Conservation (phyloP, 2,888 invertebrate species). For the Mesorhabditis belari region DNA sequence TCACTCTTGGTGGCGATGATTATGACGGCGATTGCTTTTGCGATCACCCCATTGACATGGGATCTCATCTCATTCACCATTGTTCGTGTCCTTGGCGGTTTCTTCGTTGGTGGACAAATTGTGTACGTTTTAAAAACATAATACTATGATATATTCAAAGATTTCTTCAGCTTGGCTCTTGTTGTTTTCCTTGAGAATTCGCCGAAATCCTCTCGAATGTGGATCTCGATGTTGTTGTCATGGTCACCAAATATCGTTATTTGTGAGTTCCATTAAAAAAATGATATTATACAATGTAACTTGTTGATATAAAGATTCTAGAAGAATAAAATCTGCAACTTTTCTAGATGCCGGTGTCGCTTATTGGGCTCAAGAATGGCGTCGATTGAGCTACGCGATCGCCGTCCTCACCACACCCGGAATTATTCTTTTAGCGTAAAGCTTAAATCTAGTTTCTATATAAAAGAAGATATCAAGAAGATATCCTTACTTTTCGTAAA, state of each 20-base stretch:
- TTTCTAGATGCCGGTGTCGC: background rate
- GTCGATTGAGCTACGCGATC: background rate
- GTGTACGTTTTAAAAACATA: slow-evolving; percentile 5
- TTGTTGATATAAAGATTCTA: background rate
- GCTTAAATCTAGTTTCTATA: background rate
- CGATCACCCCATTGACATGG: slow-evolving; percentile 1
- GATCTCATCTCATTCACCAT: slow-evolving; percentile 11
- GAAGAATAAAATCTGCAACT: background rate
- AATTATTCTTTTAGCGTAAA: background rate
- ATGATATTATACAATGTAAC: no score
- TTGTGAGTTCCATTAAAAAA: slow-evolving; percentile 10
- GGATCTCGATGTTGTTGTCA: slow-evolving; percentile 25
- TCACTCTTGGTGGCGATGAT: slow-evolving; percentile 6
- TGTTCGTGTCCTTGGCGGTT: slow-evolving; percentile 8
- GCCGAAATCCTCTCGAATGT: slow-evolving; percentile 29
- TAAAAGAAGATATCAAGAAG: background rate
- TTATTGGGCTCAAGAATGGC: background rate
- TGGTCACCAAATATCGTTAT: slow-evolving; percentile 19
- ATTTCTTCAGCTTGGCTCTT: slow-evolving; percentile 18
- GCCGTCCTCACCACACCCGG: background rate
- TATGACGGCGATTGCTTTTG: slow-evolving; percentile 5
- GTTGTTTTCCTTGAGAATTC: slow-evolving; percentile 39
- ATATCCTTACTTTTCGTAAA: no score
- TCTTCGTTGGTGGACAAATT: slow-evolving; percentile 16
- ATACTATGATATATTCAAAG: background rate